phyloP scores from a whole-genome alignment of 1,140 invertebrate species.

The Anastatus disparis region DNA sequence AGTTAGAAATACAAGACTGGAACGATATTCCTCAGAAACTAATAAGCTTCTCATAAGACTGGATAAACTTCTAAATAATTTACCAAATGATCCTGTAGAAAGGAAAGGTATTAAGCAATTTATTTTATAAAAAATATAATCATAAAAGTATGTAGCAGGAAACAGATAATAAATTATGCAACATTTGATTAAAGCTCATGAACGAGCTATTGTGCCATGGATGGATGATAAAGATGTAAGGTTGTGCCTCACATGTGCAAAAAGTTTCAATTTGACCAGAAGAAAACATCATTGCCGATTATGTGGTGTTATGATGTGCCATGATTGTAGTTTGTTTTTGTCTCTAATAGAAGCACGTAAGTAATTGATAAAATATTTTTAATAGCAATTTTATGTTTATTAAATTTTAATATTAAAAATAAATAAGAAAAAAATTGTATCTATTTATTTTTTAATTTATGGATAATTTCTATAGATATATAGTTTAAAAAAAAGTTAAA shows the following conservation, averaged over 20 bases:
- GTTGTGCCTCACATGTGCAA: conserved; percentile 91
- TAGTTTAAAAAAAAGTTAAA: neutral
- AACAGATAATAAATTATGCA: neutral
- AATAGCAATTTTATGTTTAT: no score
- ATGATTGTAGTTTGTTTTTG: conserved; percentile 92
- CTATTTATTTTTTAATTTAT: neutral
- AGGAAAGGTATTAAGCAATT: conserved; percentile 74
- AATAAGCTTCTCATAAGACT: conserved; percentile 95
- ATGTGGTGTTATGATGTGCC: conserved; percentile 95
- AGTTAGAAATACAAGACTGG: conserved; percentile 77
- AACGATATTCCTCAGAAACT: conserved; percentile 91
- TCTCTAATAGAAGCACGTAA: conserved; percentile 85
- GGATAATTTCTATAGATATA: neutral
- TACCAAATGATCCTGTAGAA: conserved; percentile 82
- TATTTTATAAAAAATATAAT: conserved; percentile 12
- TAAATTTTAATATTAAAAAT: no score
- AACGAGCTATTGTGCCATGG: conserved; percentile 90
- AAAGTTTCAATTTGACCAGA: conserved; percentile 85
- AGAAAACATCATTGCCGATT: conserved; percentile 96
- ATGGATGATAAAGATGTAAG: conserved; percentile 89
- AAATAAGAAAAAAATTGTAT: no score
- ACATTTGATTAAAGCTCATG: conserved; percentile 69
- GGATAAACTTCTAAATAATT: conserved; percentile 89
- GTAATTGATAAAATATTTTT: conserved; percentile 56
- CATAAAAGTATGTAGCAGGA: no score